A percentile compares a stretch with the other conserved stretches of the same genome.
phyloP scores from a whole-genome alignment of 2,888 invertebrate genomes.

The Apamea anceps region DNA sequence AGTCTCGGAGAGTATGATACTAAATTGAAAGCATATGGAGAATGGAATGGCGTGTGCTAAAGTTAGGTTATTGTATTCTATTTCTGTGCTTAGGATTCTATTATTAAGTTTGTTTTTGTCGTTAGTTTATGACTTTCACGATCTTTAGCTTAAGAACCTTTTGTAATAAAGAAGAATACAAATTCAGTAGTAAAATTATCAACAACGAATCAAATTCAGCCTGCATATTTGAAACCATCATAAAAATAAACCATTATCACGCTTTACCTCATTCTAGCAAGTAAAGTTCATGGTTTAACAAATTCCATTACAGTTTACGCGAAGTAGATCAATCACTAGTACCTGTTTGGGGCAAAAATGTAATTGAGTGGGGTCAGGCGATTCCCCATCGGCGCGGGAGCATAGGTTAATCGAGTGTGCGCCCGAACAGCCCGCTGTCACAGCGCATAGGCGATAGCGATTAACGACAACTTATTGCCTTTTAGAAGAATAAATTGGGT shows the following conservation, averaged over 20 bases:
- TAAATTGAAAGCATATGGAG: conserved; percentile 8
- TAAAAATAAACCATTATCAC: conserved; percentile 17
- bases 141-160: neutral
- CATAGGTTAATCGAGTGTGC: conserved; percentile 85
- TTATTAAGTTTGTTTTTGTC: conserved; percentile 17
- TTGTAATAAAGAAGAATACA: neutral
- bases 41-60: conserved; percentile 30
- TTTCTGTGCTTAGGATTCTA: conserved; percentile 38
- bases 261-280: conserved; percentile 20
- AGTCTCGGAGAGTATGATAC: conserved; percentile 21
- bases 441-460: conserved; percentile 68
- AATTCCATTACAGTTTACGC: conserved; percentile 60
- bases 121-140: neutral
- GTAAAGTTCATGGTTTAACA: conserved; percentile 40
- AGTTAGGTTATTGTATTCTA: conserved; percentile 29
- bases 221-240: neutral
- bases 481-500: conserved; percentile 51
- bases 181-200: neutral
- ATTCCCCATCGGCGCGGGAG: conserved; percentile 78
- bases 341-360: conserved; percentile 79
- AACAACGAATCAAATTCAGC: neutral
- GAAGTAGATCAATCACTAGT: conserved; percentile 78
- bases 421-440: conserved; percentile 66
- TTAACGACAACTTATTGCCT: conserved; percentile 49
- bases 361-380: conserved; percentile 82